Conservation (phyloP, 2,888 invertebrate genomes). For the Conchocele bisecta region DNA sequence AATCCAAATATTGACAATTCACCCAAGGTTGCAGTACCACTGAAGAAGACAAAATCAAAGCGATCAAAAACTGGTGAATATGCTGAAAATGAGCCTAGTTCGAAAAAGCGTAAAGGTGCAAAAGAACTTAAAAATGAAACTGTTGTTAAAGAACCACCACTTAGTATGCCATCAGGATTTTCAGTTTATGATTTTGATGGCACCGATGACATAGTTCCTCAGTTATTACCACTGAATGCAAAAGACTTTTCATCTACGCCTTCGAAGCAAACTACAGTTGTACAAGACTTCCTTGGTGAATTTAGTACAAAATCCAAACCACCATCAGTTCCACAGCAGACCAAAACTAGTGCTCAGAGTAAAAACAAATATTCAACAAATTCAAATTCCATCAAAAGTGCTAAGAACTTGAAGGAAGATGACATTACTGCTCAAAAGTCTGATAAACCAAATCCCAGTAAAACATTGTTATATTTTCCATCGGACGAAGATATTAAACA, state of each 20-base stretch:
- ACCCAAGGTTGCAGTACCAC: slow-evolving; percentile 7
- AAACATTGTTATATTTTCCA: slow-evolving; percentile 23
- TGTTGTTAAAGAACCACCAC: slow-evolving; percentile 23
- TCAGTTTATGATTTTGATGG: slow-evolving; percentile 75
- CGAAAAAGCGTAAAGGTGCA: slow-evolving; percentile 64
- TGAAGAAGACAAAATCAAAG: slow-evolving; percentile 66
- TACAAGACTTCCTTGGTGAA: neutral
- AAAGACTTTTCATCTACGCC: slow-evolving; percentile 50
- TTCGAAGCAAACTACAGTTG: neutral
- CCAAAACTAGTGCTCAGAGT: slow-evolving; percentile 45
- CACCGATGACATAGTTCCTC: slow-evolving; percentile 63
- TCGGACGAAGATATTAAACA: too few relatives aligned
- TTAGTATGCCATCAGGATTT: slow-evolving; percentile 55
- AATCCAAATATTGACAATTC: slow-evolving; percentile 43
- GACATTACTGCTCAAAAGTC: slow-evolving; percentile 12
- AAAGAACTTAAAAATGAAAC: slow-evolving; percentile 53
- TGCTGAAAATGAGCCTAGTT: slow-evolving; percentile 56
- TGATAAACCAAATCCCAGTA: slow-evolving; percentile 11
- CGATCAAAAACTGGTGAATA: slow-evolving; percentile 55
- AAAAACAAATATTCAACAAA: slow-evolving; percentile 15
- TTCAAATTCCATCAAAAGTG: slow-evolving; percentile 40
- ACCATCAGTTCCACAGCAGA: neutral
- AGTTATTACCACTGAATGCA: slow-evolving; percentile 52
- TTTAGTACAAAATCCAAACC: neutral
- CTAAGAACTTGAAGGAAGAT: slow-evolving; percentile 40